Percentiles rank a stretch among this genome's conserved stretches.
phyloP scores from a whole-genome alignment of 2,113 vertebrate genomes.

The Reinhardtius hippoglossoides region DNA sequence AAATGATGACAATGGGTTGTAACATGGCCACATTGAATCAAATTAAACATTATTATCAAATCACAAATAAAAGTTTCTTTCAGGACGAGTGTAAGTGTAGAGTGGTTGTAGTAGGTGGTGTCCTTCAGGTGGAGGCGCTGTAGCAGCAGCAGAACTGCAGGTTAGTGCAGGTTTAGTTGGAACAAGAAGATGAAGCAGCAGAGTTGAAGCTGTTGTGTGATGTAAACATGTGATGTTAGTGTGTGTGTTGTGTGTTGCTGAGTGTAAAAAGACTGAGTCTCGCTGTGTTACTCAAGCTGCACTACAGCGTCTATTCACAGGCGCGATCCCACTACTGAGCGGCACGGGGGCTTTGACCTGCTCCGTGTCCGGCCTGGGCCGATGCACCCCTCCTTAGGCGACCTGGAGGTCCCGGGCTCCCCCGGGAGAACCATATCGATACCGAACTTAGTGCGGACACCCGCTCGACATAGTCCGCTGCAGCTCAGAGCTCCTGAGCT shows the following conservation, averaged over 20 bases:
- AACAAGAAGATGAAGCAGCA: no score
- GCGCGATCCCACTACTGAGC: slow-evolving; percentile 26
- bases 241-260: no score
- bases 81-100: neutral
- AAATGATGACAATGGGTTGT: neutral
- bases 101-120: neutral
- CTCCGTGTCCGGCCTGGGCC: slow-evolving; percentile 14
- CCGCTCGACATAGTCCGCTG: slow-evolving; percentile 70
- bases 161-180: no score
- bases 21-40: no score
- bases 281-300: slow-evolving; percentile 82
- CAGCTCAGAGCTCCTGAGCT: slow-evolving; percentile 75
- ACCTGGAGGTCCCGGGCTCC: slow-evolving; percentile 8
- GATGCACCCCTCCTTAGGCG: slow-evolving; percentile 18
- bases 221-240: no score
- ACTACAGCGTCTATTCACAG: slow-evolving; percentile 78
- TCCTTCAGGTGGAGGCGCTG: no score
- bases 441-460: slow-evolving; percentile 75
- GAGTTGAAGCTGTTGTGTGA: no score
- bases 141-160: no score
- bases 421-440: slow-evolving; percentile 71
- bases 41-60: no score
- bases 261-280: slow-evolving; percentile 1
- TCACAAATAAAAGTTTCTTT: no score
- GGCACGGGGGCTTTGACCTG: slow-evolving; percentile 23